A percentile compares a stretch with the other conserved stretches of the same genome.
Conservation (phyloP, 2,797 vertebrate genomes). For the Naso thynnoides region DNA sequence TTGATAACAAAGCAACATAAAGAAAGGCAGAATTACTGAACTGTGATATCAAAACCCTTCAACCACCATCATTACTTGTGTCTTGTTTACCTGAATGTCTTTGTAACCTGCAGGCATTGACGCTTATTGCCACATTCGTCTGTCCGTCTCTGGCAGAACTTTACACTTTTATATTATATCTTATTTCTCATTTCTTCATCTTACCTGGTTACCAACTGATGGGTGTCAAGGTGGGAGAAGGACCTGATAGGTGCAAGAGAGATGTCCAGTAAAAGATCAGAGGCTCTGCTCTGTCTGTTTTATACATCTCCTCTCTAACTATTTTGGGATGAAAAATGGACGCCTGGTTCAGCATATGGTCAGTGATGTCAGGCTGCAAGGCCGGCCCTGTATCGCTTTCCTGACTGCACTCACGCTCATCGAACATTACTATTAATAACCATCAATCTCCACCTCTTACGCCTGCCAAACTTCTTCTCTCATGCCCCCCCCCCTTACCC, state of each 20-base stretch:
- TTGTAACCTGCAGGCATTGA: neutral
- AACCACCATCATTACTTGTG: neutral
- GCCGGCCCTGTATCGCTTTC: conserved; percentile 41
- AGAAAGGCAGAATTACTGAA: neutral
- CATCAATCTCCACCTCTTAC: conserved; percentile 34
- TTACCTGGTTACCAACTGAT: conserved; percentile 50
- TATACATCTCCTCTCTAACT: conserved; percentile 59
- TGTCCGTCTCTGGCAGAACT: neutral
- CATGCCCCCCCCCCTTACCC: conserved; percentile 23
- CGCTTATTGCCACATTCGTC: neutral
- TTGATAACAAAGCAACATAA: conserved; percentile 6
- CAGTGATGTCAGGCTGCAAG: conserved; percentile 28
- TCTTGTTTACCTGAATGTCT: neutral
- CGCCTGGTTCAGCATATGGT: conserved; percentile 30
- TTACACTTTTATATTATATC: neutral
- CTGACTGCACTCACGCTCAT: conserved; percentile 51
- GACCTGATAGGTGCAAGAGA: conserved; percentile 20
- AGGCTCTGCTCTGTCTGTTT: conserved; percentile 53
- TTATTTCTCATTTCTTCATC: neutral
- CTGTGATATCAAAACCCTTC: conserved; percentile 3
- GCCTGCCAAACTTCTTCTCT: conserved; percentile 45
- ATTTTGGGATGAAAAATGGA: conserved; percentile 64
- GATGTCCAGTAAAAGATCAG: conserved; percentile 42
- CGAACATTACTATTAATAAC: conserved; percentile 75
- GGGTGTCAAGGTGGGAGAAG: conserved; percentile 6